These are phyloP conservation scores for Pangasianodon hypophthalmus DNA, from an alignment of 2,113 vertebrate species.

Conservation along the genomic window DNA sequence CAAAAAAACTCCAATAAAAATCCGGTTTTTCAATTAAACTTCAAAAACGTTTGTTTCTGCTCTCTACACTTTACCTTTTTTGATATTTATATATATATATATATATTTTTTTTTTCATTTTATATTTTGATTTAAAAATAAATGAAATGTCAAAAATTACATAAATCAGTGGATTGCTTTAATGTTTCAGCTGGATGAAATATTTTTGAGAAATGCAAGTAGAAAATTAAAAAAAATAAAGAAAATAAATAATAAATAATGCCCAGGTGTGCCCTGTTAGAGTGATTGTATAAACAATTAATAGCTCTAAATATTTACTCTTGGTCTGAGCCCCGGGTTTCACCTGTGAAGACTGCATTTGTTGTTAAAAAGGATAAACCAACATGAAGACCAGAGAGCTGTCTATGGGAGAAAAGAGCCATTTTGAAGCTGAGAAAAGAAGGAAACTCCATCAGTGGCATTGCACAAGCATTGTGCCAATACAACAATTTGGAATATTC, in stretches of 20 bases:
- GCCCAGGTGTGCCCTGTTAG: no score
- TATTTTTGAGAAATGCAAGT: neutral
- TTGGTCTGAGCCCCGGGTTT: no score
- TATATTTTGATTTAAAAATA: neutral
- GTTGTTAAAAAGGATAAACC: no score
- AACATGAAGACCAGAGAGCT: no score
- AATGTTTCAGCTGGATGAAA: neutral
- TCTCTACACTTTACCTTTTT: neutral
- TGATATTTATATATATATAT: neutral
- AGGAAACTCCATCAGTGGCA: no score
- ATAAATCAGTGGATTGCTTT: neutral
- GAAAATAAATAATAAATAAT: neutral
- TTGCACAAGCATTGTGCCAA: no score
- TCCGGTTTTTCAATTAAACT: slow-evolving; percentile 53
- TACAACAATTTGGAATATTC: no score
- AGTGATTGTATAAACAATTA: no score
- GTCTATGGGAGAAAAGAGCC: no score
- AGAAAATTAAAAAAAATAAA: neutral
- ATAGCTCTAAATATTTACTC: no score
- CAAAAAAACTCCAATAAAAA: slow-evolving; percentile 62
- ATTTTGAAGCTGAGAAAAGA: no score
- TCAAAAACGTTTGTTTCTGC: neutral
- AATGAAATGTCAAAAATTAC: neutral
- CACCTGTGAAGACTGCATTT: no score
- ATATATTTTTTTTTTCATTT: neutral